Base-by-base conservation (phyloP, 1,140 invertebrate species). In the Formica exsecta region DNA sequence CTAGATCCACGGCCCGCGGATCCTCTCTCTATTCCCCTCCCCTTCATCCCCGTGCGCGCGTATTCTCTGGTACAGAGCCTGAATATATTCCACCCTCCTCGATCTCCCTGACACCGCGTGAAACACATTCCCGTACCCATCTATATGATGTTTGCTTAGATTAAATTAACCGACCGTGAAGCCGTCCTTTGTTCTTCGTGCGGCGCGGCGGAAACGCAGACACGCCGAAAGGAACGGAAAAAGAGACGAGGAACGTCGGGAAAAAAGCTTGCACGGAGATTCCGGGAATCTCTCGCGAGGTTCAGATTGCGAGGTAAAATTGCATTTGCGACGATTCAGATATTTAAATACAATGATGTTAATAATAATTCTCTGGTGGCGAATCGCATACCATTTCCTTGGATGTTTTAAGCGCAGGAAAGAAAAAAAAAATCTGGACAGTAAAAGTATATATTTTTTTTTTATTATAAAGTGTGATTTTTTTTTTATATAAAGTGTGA, bases 71-170 rank as follows among this genome's bases (percentile, higher is more conserved):
- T 54, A 61, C 61, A 79, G 13, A 93, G 93, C 92, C 93, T 94
- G 94, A 95, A 94, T 51, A n/a, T 94, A 92, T 93, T 90, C 79
- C 66, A 65, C 87, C 84, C 84, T 77, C 66, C 83, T 68, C 87
- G 64, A 86, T 90, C 87, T 90, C 87, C 90, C 79, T 85, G 77
- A 86, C 77, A 86, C 87, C 91, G 86, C 88, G 89, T 85, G 87
- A 76, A 91, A 91, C 90, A 88, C 83, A 89, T 87, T 85, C 85
- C 87, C 92, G 91, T 94, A 91, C 92, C 91, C 91, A 92, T 92
- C 92, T 92, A 92, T 93, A 92, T 93, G 92, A 94, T 94, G 94
- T 95, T 95, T 95, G 94, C 93, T 94, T 94, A 94, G 93, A 94
- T 94, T 95, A 94, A 95, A 94, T 94, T 94, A 95, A 94, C 93